These are phyloP conservation scores for Resseliella maxima DNA, from an alignment of 2,888 invertebrate species.

Conservation along the genomic window DNA sequence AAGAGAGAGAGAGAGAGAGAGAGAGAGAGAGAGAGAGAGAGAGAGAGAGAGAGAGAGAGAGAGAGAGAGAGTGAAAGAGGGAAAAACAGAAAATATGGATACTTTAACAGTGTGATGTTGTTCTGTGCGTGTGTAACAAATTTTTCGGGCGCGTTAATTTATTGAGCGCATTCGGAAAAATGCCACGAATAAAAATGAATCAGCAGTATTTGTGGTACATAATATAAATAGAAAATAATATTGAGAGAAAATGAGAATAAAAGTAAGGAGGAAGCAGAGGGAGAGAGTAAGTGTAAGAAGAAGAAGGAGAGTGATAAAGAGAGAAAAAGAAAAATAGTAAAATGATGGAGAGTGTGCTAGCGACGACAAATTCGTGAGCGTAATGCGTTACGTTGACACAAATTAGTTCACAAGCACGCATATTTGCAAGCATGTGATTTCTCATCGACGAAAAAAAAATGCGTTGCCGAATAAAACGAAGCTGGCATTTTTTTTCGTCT, in stretches of 20 bases:
- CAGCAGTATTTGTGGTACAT: background rate
- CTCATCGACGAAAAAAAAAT: background rate
- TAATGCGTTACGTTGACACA: background rate
- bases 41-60: too few relatives aligned
- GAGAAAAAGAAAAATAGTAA: too few relatives aligned
- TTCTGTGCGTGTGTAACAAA: background rate
- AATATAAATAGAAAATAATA: constrained; percentile 35
- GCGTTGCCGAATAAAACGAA: background rate
- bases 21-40: too few relatives aligned
- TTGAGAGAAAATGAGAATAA: background rate
- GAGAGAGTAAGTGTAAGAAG: too few relatives aligned
- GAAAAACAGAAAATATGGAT: too few relatives aligned
- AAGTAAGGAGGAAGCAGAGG: too few relatives aligned
- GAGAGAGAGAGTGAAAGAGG: too few relatives aligned
- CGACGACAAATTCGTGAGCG: too few relatives aligned
- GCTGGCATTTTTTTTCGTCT: background rate
- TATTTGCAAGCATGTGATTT: background rate
- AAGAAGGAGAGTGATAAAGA: too few relatives aligned
- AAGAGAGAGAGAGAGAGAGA: too few relatives aligned
- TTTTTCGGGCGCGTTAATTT: background rate
- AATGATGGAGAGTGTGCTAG: too few relatives aligned
- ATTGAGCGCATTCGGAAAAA: background rate
- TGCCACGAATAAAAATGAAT: background rate
- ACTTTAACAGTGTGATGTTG: too few relatives aligned
- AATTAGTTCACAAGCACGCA: background rate